These are phyloP conservation scores for Jaculus jaculus DNA, from an alignment of 2,113 vertebrate genomes.

Conservation along the genomic window DNA sequence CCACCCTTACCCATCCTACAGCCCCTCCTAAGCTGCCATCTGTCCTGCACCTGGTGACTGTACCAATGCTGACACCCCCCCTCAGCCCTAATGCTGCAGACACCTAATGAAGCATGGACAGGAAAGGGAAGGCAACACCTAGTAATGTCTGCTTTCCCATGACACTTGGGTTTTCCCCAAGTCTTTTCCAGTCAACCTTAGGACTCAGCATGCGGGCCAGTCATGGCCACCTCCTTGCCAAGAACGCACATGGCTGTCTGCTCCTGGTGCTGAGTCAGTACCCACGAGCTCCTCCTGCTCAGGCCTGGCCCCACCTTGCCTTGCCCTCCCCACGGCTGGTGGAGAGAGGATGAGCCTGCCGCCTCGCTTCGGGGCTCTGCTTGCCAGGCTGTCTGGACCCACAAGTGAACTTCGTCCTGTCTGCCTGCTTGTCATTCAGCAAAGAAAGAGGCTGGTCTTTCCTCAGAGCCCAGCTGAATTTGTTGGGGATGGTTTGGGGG, in stretches of 20 bases:
- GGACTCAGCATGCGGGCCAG: neutral
- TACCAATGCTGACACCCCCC: neutral
- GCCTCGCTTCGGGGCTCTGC: neutral
- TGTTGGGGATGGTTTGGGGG: neutral
- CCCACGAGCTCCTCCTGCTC: neutral
- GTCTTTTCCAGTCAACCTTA: neutral
- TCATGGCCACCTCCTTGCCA: constrained; percentile 47
- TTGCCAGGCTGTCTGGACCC: neutral
- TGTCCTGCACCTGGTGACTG: no score
- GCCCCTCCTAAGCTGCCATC: neutral
- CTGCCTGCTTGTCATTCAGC: neutral
- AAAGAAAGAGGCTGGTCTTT: neutral
- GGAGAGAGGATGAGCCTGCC: neutral
- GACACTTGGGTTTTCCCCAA: neutral
- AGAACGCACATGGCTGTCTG: constrained; percentile 38
- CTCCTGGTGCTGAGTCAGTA: constrained; percentile 25
- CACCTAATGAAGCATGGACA: neutral
- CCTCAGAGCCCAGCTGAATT: neutral
- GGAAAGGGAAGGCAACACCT: neutral
- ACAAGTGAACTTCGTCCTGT: neutral
- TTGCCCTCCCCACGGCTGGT: neutral
- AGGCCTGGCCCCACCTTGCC: neutral
- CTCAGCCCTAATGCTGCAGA: neutral
- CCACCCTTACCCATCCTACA: neutral
- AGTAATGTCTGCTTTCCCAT: neutral